These are phyloP conservation scores for Thunnus maccoyii DNA, from an alignment of 2,113 vertebrate genomes.

Conservation along the genomic window DNA sequence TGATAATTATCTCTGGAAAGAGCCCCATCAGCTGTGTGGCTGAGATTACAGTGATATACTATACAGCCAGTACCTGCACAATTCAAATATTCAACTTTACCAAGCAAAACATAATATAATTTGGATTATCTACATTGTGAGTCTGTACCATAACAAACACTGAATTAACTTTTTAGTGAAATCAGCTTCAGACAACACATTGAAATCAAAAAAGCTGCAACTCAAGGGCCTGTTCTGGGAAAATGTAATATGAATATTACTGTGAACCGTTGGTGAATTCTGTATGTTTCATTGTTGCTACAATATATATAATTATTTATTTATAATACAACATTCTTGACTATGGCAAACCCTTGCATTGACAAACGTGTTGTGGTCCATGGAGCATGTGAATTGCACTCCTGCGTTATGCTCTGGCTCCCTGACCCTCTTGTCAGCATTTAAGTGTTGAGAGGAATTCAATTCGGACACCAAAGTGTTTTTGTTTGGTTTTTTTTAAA, in stretches of 20 bases:
- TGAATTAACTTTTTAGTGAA: not conserved
- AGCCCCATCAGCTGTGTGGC: slow-evolving; percentile 12
- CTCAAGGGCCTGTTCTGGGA: not conserved
- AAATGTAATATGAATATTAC: slow-evolving; percentile 8
- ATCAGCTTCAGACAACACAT: slow-evolving; percentile 8
- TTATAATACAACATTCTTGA: slow-evolving; percentile 7
- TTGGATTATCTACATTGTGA: not conserved
- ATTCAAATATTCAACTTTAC: not conserved
- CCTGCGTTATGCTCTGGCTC: not conserved
- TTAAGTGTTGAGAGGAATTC: not conserved
- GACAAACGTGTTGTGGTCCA: not conserved
- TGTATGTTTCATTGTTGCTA: slow-evolving; percentile 32
- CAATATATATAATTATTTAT: slow-evolving; percentile 43
- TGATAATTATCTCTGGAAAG: slow-evolving; percentile 31
- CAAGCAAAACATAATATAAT: not conserved
- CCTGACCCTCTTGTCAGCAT: slow-evolving; percentile 8
- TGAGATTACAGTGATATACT: slow-evolving; percentile 8
- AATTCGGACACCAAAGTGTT: slow-evolving; percentile 17
- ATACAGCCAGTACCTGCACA: not conserved
- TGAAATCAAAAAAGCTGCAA: slow-evolving; percentile 13
- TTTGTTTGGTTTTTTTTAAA: not conserved
- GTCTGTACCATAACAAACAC: not conserved
- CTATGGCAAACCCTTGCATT: slow-evolving; percentile 4
- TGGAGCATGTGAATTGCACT: slow-evolving; percentile 13
- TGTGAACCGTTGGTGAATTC: slow-evolving; percentile 25